These are phyloP conservation scores for Anguilla japonica DNA, from an alignment of 2,113 vertebrate species.

Conservation along the genomic window DNA sequence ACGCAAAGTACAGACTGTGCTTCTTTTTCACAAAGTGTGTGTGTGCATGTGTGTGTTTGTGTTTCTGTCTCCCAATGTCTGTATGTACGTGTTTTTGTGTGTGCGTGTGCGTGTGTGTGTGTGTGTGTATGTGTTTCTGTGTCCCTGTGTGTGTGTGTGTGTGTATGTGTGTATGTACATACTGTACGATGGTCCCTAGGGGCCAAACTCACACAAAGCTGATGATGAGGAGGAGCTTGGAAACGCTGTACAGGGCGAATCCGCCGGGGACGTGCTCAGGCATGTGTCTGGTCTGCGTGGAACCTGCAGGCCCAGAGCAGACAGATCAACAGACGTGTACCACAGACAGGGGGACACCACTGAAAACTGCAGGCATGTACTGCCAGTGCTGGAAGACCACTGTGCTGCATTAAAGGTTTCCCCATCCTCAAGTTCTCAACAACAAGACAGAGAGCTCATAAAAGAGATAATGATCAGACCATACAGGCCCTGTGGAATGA, in stretches of 20 bases:
- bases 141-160: background rate
- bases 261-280: conserved; percentile 79
- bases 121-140: background rate
- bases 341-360: too few relatives aligned
- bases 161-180: background rate
- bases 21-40: background rate
- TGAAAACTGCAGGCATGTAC: background rate
- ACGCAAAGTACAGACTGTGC: background rate
- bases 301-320: conserved; percentile 68
- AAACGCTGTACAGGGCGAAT: conserved; percentile 88
- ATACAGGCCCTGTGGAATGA: too few relatives aligned
- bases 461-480: too few relatives aligned
- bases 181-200: background rate
- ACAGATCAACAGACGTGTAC: too few relatives aligned
- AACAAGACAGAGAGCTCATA: too few relatives aligned
- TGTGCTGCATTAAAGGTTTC: background rate
- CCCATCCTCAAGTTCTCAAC: too few relatives aligned
- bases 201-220: conserved; percentile 86
- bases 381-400: background rate
- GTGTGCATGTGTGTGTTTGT: background rate
- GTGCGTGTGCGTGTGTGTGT: background rate
- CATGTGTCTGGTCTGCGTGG: conserved; percentile 91
- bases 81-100: background rate
- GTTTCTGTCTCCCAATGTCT: background rate
- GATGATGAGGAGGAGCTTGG: conserved; percentile 92